A percentile compares a stretch with the other conserved stretches of the same genome.
Evolutionary conservation across 2,888 invertebrate genomes (phyloP).

Genomic region (Diplolepis rosae): DNA sequence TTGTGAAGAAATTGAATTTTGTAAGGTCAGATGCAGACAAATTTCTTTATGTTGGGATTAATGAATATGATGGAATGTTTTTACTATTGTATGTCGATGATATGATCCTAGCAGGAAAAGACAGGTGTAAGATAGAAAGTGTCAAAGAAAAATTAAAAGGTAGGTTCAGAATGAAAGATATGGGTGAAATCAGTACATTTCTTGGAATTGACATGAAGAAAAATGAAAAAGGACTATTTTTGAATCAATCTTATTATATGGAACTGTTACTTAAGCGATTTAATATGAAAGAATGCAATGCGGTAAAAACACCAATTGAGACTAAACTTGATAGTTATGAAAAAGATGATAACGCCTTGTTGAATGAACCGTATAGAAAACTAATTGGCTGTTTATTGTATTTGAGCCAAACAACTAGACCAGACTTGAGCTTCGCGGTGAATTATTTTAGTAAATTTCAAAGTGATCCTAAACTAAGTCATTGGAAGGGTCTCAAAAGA

Average conservation of each 20-base stretch:
- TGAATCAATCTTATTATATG: constrained; percentile 56
- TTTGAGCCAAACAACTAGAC: constrained; percentile 34
- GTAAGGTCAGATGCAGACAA: too few relatives aligned
- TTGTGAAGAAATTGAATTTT: too few relatives aligned
- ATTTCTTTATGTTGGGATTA: too few relatives aligned
- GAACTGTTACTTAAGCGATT: too few relatives aligned
- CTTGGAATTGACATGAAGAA: constrained; percentile 54
- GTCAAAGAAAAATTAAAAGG: too few relatives aligned
- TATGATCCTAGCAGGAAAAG: too few relatives aligned
- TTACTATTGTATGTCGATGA: too few relatives aligned
- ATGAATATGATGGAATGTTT: too few relatives aligned
- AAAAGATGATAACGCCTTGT: neutral
- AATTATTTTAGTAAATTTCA: constrained; percentile 32
- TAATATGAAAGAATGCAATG: constrained; percentile 55
- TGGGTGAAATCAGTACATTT: constrained; percentile 52
- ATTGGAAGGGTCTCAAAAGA: constrained; percentile 42
- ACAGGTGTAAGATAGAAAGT: too few relatives aligned
- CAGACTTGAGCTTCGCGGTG: constrained; percentile 34
- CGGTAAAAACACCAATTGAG: constrained; percentile 51
- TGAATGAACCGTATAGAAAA: constrained; percentile 16
- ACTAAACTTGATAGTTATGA: constrained; percentile 28
- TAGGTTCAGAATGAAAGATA: constrained; percentile 56
- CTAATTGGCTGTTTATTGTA: constrained; percentile 34
- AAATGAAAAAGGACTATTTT: constrained; percentile 43
- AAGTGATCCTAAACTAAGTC: constrained; percentile 33